Conservation (phyloP, 1,140 invertebrate genomes). For the Lepidurus arcticus region DNA sequence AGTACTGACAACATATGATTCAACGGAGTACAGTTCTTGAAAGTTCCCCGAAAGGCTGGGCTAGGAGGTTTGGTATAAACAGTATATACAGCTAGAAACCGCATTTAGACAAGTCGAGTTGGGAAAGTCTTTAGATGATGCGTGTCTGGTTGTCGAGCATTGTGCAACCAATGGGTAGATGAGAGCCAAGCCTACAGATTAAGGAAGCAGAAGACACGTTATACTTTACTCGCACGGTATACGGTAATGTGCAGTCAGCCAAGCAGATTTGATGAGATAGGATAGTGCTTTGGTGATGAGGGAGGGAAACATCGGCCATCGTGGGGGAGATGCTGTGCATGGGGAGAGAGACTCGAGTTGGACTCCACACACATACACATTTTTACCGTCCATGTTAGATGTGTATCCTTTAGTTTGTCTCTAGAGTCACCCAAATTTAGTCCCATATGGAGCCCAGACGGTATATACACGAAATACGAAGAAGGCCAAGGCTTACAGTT, state of each 20-base stretch:
- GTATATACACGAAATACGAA: neutral
- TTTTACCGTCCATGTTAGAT: neutral
- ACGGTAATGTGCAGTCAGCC: constrained; percentile 2
- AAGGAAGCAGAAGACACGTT: neutral
- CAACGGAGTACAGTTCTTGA: too few relatives aligned
- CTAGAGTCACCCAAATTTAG: constrained; percentile 19
- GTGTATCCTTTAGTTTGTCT: constrained; percentile 14
- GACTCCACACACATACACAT: neutral
- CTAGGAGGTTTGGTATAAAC: neutral
- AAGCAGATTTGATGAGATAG: constrained; percentile 4
- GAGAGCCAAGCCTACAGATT: neutral
- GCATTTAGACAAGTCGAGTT: neutral
- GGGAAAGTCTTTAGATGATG: neutral
- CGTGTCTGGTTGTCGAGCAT: neutral
- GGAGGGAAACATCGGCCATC: neutral
- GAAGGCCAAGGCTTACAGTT: neutral
- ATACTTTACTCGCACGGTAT: neutral
- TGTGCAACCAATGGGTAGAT: neutral
- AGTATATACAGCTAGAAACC: neutral
- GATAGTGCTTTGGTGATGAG: constrained; percentile 21
- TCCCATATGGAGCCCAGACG: neutral
- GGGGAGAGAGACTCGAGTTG: neutral
- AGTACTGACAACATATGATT: too few relatives aligned
- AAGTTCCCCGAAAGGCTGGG: too few relatives aligned
- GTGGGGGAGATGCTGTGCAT: neutral